Evolutionary conservation across 2,888 invertebrate genomes (phyloP), one percentile per base, ranked within the genome.

Genomic region (Cremastobaeus sp.): DNA sequence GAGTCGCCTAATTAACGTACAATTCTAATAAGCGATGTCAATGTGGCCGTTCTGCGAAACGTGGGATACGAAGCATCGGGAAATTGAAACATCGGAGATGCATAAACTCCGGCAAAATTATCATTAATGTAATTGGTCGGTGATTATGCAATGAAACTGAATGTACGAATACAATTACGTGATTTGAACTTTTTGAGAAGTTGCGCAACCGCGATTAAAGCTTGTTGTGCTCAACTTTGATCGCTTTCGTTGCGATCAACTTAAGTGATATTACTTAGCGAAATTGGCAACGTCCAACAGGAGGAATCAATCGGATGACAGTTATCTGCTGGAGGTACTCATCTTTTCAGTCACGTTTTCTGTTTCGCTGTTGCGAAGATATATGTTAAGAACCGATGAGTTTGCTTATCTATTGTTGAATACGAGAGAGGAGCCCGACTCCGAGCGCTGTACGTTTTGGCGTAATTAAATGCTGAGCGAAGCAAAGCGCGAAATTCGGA

Each of bases 131-230:
- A 55, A 55, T 55, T 41, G 55, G 39, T 25, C 30, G 15, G 41
- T 9, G 39, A 15, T 55, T 55, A 21, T 14, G 17, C n/a, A 55
- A 37, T 1, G n/a, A 0, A 4, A 1, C 9, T 9, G 47, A 15
- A n/a, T 2, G 39, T 18, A 41, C 20, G 25, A 54, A 41, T 30
- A 30, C 43, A 52, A 62, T 52, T 52, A 52, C 41, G 34, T 39
- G 43, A 43, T 50, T 62, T 52, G 62, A 62, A 50, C 50, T 21
- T 62, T 62, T 62, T 62, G 34, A 52, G 15, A 20, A 21, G 34
- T 62, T 62, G 25, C 34, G 43, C 41, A 50, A 62, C 5, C 2
- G 6, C 9, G 32, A 34, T 48, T 25, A 5, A 12, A 21, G 17
- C 18, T 39, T 3, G 14, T 15, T 17, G 25, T 25, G 18, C 5